These are phyloP conservation scores for Dasyurus viverrinus DNA, from an alignment of 2,113 vertebrate genomes.

Conservation along the genomic window DNA sequence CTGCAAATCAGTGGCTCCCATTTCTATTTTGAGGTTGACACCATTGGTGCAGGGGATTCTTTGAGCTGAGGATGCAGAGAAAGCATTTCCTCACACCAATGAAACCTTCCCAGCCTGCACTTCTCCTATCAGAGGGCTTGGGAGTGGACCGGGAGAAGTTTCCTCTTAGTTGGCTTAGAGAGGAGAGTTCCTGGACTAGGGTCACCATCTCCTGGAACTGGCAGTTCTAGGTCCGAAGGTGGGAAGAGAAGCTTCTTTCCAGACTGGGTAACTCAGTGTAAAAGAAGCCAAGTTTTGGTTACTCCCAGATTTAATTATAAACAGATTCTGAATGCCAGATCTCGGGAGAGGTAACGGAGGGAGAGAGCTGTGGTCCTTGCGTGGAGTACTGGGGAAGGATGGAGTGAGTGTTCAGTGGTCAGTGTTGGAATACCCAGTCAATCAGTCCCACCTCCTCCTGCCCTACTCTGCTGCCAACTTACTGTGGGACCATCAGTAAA, in stretches of 20 bases:
- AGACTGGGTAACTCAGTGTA: neutral
- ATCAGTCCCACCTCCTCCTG: neutral
- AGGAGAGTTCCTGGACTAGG: neutral
- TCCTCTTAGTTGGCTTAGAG: neutral
- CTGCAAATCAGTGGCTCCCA: neutral
- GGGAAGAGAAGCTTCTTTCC: neutral
- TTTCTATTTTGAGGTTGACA: neutral
- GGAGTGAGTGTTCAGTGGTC: neutral
- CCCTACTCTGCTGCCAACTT: neutral
- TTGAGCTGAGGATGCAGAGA: neutral
- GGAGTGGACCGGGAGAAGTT: neutral
- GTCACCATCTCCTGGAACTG: neutral
- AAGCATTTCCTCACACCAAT: neutral
- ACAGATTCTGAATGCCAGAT: slow-evolving; percentile 41
- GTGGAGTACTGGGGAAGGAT: neutral
- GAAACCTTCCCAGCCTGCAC: neutral
- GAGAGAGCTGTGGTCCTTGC: neutral
- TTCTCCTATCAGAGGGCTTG: neutral
- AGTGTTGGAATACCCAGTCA: neutral
- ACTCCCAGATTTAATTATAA: slow-evolving; percentile 80
- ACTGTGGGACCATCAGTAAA: neutral
- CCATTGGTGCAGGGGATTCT: neutral
- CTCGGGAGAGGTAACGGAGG: neutral
- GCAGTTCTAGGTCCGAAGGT: neutral
- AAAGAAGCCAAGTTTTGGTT: neutral